Percentiles rank a stretch among this genome's conserved stretches.
phyloP scores from a whole-genome alignment of 2,888 invertebrate species.

The Neoaliturus tenellus region DNA sequence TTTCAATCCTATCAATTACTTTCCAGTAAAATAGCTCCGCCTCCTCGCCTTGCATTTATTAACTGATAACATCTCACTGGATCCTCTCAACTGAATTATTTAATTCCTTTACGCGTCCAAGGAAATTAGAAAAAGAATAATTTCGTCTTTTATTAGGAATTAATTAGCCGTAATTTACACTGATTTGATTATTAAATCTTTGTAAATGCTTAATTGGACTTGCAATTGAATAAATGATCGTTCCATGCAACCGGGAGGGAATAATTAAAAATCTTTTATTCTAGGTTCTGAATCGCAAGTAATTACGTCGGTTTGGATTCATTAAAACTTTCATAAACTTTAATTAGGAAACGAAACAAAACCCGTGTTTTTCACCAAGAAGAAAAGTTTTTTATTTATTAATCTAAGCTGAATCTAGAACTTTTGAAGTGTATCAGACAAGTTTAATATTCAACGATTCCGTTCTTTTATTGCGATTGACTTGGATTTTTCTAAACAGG shows the following conservation, averaged over 20 bases:
- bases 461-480: conserved; percentile 3
- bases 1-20: conserved; percentile 39
- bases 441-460: not conserved
- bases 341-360: conserved; percentile 47
- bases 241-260: conserved; percentile 11
- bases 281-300: conserved; percentile 1
- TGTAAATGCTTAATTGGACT: conserved; percentile 43
- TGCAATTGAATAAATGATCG: conserved; percentile 37
- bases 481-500: not conserved
- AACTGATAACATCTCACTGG: not conserved
- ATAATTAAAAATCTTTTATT: conserved; percentile 49
- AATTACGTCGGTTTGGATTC: conserved; percentile 38
- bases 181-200: conserved; percentile 34
- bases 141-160: conserved; percentile 7
- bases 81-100: not conserved
- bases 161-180: conserved; percentile 36
- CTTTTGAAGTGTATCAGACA: conserved; percentile 13
- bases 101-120: not conserved
- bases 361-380: conserved; percentile 1
- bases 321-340: conserved; percentile 48
- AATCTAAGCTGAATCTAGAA: not conserved
- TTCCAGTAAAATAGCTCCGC: conserved; percentile 32
- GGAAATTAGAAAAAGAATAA: conserved; percentile 12
- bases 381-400: conserved; percentile 2
- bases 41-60: not conserved